These are phyloP conservation scores for Xiphorhynchus erythropygius DNA, from an alignment of 2,797 vertebrate species.

Conservation along the genomic window DNA sequence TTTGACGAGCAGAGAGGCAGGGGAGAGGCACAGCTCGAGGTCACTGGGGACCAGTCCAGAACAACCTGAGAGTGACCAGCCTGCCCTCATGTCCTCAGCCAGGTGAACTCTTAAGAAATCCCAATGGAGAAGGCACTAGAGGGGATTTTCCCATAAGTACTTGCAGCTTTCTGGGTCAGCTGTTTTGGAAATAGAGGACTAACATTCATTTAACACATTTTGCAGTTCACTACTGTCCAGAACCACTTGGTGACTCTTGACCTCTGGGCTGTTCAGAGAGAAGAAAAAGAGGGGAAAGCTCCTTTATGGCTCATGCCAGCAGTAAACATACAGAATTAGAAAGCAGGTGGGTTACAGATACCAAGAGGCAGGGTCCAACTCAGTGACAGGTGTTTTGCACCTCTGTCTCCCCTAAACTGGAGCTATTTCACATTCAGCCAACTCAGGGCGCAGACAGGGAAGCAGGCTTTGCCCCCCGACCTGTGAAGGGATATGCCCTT, in stretches of 20 bases:
- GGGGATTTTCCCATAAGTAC: not conserved
- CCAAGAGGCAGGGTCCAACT: not conserved
- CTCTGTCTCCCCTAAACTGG: not conserved
- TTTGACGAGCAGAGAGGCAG: not conserved
- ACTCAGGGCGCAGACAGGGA: not conserved
- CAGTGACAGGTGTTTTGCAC: not conserved
- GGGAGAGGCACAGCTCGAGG: not conserved
- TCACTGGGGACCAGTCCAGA: not conserved
- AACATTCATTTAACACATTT: not conserved
- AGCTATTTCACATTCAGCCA: not conserved
- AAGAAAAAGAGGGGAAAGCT: not conserved
- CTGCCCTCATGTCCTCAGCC: not conserved
- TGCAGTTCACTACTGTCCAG: not conserved
- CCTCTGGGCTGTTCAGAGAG: not conserved
- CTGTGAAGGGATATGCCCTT: not conserved
- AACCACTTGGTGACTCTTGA: accelerated
- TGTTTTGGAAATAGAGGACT: not conserved
- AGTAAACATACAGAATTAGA: not conserved
- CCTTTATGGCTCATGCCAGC: not conserved
- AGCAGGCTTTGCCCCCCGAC: not conserved
- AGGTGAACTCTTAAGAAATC: not conserved
- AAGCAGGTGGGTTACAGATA: not conserved
- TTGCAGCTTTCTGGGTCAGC: not conserved
- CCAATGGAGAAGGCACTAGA: not conserved
- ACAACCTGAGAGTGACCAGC: not conserved